phyloP scores from a whole-genome alignment of 2,113 vertebrate genomes.

The Dipodomys ordii region DNA sequence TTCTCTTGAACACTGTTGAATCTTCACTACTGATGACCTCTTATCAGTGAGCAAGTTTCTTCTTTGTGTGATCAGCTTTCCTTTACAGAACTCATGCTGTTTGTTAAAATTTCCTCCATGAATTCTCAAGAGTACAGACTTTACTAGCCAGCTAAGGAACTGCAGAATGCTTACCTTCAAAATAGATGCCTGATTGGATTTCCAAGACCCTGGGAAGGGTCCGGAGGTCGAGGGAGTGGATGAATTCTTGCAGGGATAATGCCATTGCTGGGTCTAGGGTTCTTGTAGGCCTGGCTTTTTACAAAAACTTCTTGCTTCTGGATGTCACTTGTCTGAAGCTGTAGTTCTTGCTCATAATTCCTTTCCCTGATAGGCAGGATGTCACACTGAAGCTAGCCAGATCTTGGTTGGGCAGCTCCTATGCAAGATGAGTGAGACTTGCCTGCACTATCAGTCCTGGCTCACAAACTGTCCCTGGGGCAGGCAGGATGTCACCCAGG shows the following conservation, averaged over 20 bases:
- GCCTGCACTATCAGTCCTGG: not conserved
- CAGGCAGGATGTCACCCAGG: not conserved
- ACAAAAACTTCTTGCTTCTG: not conserved
- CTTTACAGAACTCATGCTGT: not conserved
- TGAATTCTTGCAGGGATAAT: slow-evolving; percentile 88
- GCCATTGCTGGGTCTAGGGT: slow-evolving; percentile 83
- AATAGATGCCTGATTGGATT: slow-evolving; percentile 92
- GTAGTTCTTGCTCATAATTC: slow-evolving; percentile 19
- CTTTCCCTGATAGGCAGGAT: accelerated
- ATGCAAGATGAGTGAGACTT: not conserved
- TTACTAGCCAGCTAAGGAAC: not conserved
- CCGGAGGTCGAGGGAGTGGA: slow-evolving; percentile 87
- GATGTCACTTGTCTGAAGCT: not conserved
- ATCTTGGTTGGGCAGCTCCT: not conserved
- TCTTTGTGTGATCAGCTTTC: not conserved
- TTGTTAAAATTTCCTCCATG: not conserved
- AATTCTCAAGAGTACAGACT: not conserved
- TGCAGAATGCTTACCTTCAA: slow-evolving; percentile 86
- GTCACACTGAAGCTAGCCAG: not conserved
- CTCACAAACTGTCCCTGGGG: not conserved
- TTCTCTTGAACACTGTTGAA: not conserved
- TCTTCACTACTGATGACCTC: not conserved
- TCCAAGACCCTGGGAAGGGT: slow-evolving; percentile 91
- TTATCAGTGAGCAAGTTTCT: not conserved
- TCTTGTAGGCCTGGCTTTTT: not conserved